Evolutionary conservation across 2,888 invertebrate species (phyloP).

Genomic region (Sepioteuthis lessoniana): DNA sequence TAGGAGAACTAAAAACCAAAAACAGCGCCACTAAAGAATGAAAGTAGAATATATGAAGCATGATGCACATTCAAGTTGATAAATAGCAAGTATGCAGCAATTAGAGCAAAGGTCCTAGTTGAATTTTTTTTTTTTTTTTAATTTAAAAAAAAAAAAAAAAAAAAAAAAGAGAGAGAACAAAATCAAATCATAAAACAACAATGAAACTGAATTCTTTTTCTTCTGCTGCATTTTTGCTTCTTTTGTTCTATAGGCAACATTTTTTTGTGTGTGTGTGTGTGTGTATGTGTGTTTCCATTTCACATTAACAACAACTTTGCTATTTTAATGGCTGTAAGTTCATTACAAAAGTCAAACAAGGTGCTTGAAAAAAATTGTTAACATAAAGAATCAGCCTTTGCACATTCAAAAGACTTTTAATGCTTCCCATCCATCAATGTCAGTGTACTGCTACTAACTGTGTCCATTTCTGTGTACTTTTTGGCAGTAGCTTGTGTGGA

Average conservation of each 20-base stretch:
- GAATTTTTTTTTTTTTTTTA: not conserved
- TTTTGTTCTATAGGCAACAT: no score
- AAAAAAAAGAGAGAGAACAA: not conserved
- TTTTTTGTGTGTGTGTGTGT: no score
- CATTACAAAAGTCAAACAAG: not conserved
- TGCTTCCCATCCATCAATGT: not conserved
- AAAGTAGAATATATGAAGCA: not conserved
- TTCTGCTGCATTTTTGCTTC: not conserved
- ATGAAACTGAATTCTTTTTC: not conserved
- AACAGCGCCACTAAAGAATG: not conserved
- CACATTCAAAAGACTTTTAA: not conserved
- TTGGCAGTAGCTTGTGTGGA: not conserved
- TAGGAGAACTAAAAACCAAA: not conserved
- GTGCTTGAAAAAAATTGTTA: no score
- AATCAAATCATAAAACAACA: not conserved
- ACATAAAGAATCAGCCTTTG: not conserved
- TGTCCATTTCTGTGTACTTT: not conserved
- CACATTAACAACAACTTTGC: not conserved
- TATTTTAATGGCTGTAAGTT: not conserved
- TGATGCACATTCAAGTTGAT: not conserved
- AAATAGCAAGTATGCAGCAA: not conserved
- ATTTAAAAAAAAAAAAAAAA: no score
- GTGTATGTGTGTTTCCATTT: no score
- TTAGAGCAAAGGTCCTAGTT: not conserved
- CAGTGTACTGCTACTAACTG: not conserved